Conservation (phyloP, 2,797 vertebrate species). For the Gambelia wislizenii region DNA sequence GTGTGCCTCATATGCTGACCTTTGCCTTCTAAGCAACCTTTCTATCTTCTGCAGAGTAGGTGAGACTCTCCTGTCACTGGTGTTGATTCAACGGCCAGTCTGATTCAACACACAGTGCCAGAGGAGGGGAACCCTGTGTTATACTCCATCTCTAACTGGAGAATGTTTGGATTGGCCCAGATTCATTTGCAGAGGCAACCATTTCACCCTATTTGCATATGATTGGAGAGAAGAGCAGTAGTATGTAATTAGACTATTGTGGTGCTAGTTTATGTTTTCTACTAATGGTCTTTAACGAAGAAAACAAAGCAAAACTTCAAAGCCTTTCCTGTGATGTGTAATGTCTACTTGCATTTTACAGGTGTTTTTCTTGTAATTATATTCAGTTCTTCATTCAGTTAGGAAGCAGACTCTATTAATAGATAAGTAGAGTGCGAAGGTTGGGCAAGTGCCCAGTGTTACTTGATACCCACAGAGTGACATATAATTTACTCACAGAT, state of each 20-base stretch:
- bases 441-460: constrained; percentile 31
- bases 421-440: constrained; percentile 21
- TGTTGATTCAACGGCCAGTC: background rate
- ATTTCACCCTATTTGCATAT: no score
- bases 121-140: background rate
- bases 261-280: constrained; percentile 14
- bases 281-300: background rate
- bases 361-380: constrained; percentile 28
- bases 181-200: background rate
- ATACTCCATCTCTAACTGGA: background rate
- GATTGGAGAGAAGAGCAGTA: background rate
- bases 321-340: background rate
- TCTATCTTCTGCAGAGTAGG: background rate
- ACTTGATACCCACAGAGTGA: constrained; percentile 9
- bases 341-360: background rate
- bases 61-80: background rate
- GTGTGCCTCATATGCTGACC: no score
- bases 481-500: constrained; percentile 44
- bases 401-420: constrained; percentile 50
- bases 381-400: constrained; percentile 12
- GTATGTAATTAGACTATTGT: background rate
- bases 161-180: background rate
- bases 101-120: background rate
- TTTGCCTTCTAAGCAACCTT: background rate
- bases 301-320: background rate